Evolutionary conservation across 2,113 vertebrate species (phyloP).

Genomic region (Rhinolophus sinicus): DNA sequence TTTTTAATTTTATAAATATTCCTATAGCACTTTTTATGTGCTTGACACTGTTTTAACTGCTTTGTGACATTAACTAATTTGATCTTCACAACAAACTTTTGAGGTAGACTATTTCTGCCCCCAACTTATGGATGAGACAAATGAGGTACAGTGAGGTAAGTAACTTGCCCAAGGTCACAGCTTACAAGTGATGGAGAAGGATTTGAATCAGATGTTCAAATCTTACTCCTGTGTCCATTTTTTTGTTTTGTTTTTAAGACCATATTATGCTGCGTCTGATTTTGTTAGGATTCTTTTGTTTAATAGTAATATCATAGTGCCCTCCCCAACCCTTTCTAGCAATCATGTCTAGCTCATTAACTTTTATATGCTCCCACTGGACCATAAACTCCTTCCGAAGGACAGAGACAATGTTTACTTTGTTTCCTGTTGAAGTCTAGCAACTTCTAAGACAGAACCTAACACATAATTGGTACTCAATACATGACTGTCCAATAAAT

Average conservation of each 20-base stretch:
- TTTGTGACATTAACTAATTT: not conserved
- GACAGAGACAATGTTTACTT: not conserved
- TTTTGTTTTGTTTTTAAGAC: not conserved
- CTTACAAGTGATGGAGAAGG: not conserved
- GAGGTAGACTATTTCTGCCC: not conserved
- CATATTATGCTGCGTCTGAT: not conserved
- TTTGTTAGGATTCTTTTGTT: not conserved
- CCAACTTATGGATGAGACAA: not conserved
- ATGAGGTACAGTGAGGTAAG: not conserved
- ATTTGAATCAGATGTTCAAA: not conserved
- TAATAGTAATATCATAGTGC: not conserved
- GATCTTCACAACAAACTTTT: not conserved
- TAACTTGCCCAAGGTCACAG: not conserved
- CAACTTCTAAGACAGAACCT: not conserved
- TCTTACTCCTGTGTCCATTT: not conserved
- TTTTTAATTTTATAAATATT: not conserved
- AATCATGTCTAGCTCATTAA: not conserved
- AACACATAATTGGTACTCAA: not conserved
- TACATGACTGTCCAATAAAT: not conserved
- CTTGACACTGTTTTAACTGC: not conserved
- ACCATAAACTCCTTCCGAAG: not conserved
- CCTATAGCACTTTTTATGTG: not conserved
- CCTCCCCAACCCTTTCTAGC: no score
- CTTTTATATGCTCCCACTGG: rapidly evolving
- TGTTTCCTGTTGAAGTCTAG: not conserved